Evolutionary conservation across 2,888 invertebrate species (phyloP).

Genomic region (Opisthograptis luteolata): DNA sequence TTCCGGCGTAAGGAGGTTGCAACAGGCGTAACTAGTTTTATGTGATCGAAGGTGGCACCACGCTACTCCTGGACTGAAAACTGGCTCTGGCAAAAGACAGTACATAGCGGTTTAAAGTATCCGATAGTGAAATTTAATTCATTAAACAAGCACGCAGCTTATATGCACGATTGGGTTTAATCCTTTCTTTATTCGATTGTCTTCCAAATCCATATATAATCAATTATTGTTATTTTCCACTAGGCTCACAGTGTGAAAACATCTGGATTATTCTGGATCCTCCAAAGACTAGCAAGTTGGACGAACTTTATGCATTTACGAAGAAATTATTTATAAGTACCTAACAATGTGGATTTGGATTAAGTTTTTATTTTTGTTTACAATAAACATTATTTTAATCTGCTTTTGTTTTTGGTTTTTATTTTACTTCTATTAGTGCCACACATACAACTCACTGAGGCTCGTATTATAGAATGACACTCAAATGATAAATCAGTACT

Average conservation of each 20-base stretch:
- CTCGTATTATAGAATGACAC: no score
- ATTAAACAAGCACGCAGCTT: no score
- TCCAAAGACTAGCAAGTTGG: slow-evolving; percentile 54
- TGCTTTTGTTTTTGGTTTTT: slow-evolving; percentile 51
- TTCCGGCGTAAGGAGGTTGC: no score
- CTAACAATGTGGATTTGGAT: slow-evolving; percentile 77
- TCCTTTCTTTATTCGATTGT: not conserved
- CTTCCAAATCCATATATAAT: slow-evolving; percentile 79
- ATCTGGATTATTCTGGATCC: slow-evolving; percentile 55
- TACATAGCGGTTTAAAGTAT: no score
- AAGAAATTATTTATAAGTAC: slow-evolving; percentile 54
- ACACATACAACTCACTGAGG: not conserved
- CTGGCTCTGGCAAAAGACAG: no score
- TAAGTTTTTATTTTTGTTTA: slow-evolving; percentile 61
- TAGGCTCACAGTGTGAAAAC: slow-evolving; percentile 82
- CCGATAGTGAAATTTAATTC: no score
- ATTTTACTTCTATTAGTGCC: slow-evolving; percentile 22
- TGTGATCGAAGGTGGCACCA: no score
- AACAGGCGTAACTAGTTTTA: no score
- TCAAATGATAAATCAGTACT: no score
- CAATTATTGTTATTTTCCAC: slow-evolving; percentile 66
- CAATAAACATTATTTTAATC: slow-evolving; percentile 69
- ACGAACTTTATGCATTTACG: slow-evolving; percentile 70
- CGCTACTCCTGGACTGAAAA: no score
- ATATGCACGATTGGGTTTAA: not conserved